Conservation (phyloP, 1,140 invertebrate genomes). For the Drosophila elegans region DNA sequence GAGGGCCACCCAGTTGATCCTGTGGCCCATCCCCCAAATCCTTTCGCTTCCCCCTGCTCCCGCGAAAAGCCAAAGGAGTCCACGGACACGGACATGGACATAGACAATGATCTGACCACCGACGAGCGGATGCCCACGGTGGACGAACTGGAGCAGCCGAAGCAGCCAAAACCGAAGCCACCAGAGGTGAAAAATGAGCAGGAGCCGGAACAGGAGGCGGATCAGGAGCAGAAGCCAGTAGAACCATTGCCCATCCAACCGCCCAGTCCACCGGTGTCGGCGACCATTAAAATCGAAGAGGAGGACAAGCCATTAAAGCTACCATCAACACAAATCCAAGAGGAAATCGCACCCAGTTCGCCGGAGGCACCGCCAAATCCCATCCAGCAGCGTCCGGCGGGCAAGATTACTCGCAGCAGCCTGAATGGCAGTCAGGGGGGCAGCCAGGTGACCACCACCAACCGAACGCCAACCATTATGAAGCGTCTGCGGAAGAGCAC, state of each 20-base stretch:
- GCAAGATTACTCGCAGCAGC: slow-evolving; percentile 64
- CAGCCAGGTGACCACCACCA: not conserved
- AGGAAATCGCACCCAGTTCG: slow-evolving; percentile 22
- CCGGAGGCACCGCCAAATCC: slow-evolving; percentile 12
- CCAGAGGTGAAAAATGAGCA: slow-evolving; percentile 7
- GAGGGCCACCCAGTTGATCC: not conserved
- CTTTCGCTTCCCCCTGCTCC: not conserved
- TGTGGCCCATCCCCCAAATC: not conserved
- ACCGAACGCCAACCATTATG: slow-evolving; percentile 55
- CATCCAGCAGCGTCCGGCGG: slow-evolving; percentile 9
- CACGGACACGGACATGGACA: slow-evolving; percentile 36
- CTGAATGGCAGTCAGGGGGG: slow-evolving; percentile 39
- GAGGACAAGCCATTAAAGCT: slow-evolving; percentile 15
- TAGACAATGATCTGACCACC: slow-evolving; percentile 58
- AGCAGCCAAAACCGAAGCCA: not conserved
- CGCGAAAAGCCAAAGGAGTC: not conserved
- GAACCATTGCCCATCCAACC: not conserved
- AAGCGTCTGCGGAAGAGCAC: slow-evolving; percentile 86
- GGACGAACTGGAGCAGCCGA: slow-evolving; percentile 41
- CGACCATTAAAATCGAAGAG: slow-evolving; percentile 22
- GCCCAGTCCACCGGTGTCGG: not conserved
- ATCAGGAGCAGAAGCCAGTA: not conserved
- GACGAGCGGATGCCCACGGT: slow-evolving; percentile 50
- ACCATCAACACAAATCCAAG: not conserved
- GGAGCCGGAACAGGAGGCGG: not conserved